A percentile compares a stretch with the other conserved stretches of the same genome.
Evolutionary conservation across 1,140 invertebrate species (phyloP).

Genomic region (Apis mellifera): Amel_HAv3.1 CM009939.2:7969001-7969500

Average conservation of each 20-base stretch:
- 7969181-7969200: background rate
- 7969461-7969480: no score
- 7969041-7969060: fast-evolving
- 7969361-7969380: slow-evolving; percentile 19
- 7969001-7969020: no score
- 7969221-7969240: background rate
- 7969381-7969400: no score
- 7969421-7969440: no score
- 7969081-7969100: no score
- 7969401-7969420: background rate
- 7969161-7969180: no score
- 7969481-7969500: background rate
- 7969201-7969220: background rate
- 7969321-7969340: background rate
- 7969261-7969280: slow-evolving; percentile 30
- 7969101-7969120: no score
- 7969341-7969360: slow-evolving; percentile 3
- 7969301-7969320: slow-evolving; percentile 43
- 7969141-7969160: no score
- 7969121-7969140: no score
- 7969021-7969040: no score
- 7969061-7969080: no score
- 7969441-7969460: no score
- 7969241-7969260: background rate
- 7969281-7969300: slow-evolving; percentile 37